Base-by-base conservation (phyloP, 2,113 vertebrate species). In the Tupaia chinensis region DNA sequence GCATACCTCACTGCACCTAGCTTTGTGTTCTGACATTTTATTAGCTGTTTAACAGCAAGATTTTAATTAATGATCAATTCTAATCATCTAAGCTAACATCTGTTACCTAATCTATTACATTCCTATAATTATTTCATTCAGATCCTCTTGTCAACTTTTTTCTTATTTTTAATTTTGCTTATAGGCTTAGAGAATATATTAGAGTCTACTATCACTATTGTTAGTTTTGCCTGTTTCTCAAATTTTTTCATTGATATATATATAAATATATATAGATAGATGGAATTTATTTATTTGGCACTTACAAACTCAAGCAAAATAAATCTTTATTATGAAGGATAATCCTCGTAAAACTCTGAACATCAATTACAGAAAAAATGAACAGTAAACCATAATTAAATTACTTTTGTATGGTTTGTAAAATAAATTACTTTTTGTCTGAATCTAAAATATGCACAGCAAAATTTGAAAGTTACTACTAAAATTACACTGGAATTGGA, bases 191-290 rank as follows among this genome's bases (percentile, higher is more conserved):
- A 44, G 68, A n/a, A 29, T 44, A 65, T 58, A 5, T 68, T 85
- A 87, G 7, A 72, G 1, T 56, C n/a, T n/a, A n/a, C 32, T 44
- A 58, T 89, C 32, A 89, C 86, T 81, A 72, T 9, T 53, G 0
- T 32, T n/a, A 5, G 1, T 60, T 76, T 89, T 86, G 8, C 65
- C 19, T 17, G 27, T 93, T 95, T 72, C 17, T 93, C 61, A n/a
- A 74, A 72, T 65, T 80, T 95, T 83, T 96, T 95, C 2, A 78
- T 58, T 56, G n/a, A 72, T 84, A 44, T 32, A 79, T 60, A n/a
- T n/a, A n/a, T n/a, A n/a, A n/a, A 44, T 44, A 44, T 44, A 5
- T 44, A 14, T 27, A 74, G 60, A 94, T 69, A 16, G 44, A 53
- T n/a, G n/a, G n/a, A n/a, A n/a, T n/a, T n/a, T n/a, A 74, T 17